Base-by-base conservation (phyloP, 1,140 invertebrate species). In the Caligus rogercresseyi region DNA sequence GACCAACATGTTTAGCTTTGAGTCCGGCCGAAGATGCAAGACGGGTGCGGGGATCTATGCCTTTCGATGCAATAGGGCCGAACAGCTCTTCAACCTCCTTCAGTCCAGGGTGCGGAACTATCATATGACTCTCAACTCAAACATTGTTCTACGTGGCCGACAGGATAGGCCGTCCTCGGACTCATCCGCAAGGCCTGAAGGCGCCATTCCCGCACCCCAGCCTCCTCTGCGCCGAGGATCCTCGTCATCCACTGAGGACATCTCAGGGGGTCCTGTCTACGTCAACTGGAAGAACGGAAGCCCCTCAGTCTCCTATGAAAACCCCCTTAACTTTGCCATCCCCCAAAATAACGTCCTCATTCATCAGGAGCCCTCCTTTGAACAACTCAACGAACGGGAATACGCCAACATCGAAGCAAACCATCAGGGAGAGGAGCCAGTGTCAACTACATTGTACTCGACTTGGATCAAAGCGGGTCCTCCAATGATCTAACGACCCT, bases 31-130 rank as follows among this genome's bases (percentile, higher is more conserved):
- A 66, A 78, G 92, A 54, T 96, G 91, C 73, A 82, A 86, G 31
- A 95, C 90, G 0, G 94, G 90, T 65, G 78, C 83, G 67, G 93
- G 93, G 11, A 90, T 97, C 67, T 97, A 92, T 76, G 90, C 89
- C 7, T 98, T 97, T 72, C 84, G 85, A 69, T 95, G 91, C 72
- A 78, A 81, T 54, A 79, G 85, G 72, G 92, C 94, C 23, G 87
- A 92, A 69, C 75, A 83, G 63, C 77, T 98, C n/a, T 97, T 97
- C 73, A 86, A 87, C 69, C 78, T 85, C 67, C 79, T 95, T 25
- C 89, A 94, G 74, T 82, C 83, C 63, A 82, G 85, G 71, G 89
- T 93, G 68, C 85, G 87, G 71, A 78, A 77, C 66, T 69, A 65
- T 25, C 16, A 18, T 60, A 24, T 18, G 26, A 15, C 20, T 3